Base-by-base conservation (phyloP, 2,113 vertebrate genomes). In the Zosterops borbonicus region DNA sequence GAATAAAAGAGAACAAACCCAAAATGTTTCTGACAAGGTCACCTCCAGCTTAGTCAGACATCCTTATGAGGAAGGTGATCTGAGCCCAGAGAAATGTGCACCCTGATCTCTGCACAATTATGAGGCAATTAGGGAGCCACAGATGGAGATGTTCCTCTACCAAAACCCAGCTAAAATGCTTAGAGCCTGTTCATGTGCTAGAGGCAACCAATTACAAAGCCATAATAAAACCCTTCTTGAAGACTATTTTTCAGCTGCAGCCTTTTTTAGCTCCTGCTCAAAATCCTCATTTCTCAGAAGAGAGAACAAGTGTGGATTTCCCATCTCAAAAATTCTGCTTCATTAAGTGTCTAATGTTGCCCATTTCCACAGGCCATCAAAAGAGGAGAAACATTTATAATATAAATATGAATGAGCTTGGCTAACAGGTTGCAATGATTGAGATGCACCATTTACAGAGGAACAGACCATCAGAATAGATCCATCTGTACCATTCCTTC, bases 101-200 rank as follows among this genome's bases (percentile, higher is more conserved):
- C 65, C 46, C 62, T 74, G 35, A 70, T 91, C 80, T 44, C 89
- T 56, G 55, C 63, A 77, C 75, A 88, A 55, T 74, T 42, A 76
- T 19, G 67, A 87, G 49, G 87, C 78, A 94, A 95, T 91, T 83
- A 95, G 62, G 25, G 53, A 89, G 71, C 70, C 63, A 53, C 70
- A 89, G 81, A 94, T 50, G 53, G 81, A 95, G 81, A 44, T 64
- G 69, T 27, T 91, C 60, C 70, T 64, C 62, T 31, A 46, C 31
- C 78, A 70, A 79, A 22, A 89, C 25, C 62, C 86, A 89, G 89
- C 41, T 53, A 37, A 74, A 77, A 69, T 12, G 29, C 55, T 67
- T 16, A n/a, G 79, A 46, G 52, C 68, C 80, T 70, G 42, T 63
- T 83, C 82, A n/a, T 44, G 28, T 58, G 59, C 91, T 64, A 42